Conservation (phyloP, 2,113 vertebrate genomes). For the Rynchops niger region DNA sequence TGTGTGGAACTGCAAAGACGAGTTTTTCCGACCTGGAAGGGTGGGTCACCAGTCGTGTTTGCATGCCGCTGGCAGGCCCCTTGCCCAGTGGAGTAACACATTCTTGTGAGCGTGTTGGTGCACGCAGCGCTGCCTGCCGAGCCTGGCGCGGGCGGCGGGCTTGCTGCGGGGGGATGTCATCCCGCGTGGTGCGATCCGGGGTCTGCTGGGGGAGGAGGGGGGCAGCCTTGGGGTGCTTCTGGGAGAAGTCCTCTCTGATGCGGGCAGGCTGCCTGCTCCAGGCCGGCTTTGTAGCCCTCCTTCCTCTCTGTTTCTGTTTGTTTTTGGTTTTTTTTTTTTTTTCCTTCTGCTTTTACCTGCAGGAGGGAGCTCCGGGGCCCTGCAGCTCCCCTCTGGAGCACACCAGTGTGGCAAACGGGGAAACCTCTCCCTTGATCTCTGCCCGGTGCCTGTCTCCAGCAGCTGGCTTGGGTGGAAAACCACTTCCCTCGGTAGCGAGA, state of each 20-base stretch:
- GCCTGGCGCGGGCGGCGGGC: background rate
- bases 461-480: background rate
- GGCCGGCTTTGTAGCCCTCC: background rate
- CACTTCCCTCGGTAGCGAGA: background rate
- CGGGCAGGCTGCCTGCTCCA: background rate
- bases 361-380: background rate
- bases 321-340: background rate
- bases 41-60: constrained; percentile 9
- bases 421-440: background rate
- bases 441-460: background rate
- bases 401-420: background rate
- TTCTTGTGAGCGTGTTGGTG: constrained; percentile 31
- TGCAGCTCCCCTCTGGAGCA: background rate
- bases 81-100: constrained; percentile 47
- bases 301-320: background rate
- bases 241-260: background rate
- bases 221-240: background rate
- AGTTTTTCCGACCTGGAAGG: constrained; percentile 39
- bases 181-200: background rate
- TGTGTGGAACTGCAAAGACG: constrained; percentile 11
- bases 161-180: background rate
- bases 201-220: background rate
- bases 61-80: constrained; percentile 54
- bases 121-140: background rate
- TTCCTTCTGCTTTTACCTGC: background rate